A percentile compares a stretch with the other conserved stretches of the same genome.
These are phyloP conservation scores for Galerucella nymphaeae DNA, from an alignment of 2,888 invertebrate genomes.

Conservation along the genomic window DNA sequence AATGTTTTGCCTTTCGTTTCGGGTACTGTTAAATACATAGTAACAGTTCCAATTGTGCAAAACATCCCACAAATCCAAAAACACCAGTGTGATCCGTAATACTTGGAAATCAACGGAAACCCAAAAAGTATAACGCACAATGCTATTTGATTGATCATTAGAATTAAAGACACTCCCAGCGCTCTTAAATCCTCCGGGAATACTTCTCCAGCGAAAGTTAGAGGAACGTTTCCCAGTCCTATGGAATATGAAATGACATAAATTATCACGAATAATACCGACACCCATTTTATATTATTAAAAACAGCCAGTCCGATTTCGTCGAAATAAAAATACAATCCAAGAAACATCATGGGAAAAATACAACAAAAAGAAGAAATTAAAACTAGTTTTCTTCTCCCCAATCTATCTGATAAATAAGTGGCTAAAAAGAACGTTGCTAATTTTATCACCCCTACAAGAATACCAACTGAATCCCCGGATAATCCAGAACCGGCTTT, in stretches of 20 bases:
- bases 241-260: constrained; percentile 78
- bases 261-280: constrained; percentile 74
- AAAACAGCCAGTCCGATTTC: constrained; percentile 49
- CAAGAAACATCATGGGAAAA: constrained; percentile 69
- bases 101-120: constrained; percentile 39
- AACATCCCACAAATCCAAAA: constrained; percentile 41
- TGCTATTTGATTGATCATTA: constrained; percentile 31
- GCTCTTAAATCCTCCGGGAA: constrained; percentile 82
- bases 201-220: constrained; percentile 85
- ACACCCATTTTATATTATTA: constrained; percentile 72
- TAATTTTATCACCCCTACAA: constrained; percentile 82
- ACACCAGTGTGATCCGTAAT: constrained; percentile 36
- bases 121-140: constrained; percentile 40
- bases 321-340: constrained; percentile 73
- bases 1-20: constrained; percentile 48
- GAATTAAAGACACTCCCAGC: constrained; percentile 63
- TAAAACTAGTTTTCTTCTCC: constrained; percentile 76
- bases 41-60: constrained; percentile 33
- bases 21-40: constrained; percentile 39
- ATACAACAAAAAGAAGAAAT: constrained; percentile 74
- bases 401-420: constrained; percentile 78
- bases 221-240: constrained; percentile 79
- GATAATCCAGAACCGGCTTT: constrained; percentile 75
- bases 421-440: constrained; percentile 75
- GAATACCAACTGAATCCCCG: constrained; percentile 75